Percentiles rank a stretch among this genome's conserved stretches.
phyloP scores from a whole-genome alignment of 2,113 vertebrate species.

The Laticauda laticaudata region DNA sequence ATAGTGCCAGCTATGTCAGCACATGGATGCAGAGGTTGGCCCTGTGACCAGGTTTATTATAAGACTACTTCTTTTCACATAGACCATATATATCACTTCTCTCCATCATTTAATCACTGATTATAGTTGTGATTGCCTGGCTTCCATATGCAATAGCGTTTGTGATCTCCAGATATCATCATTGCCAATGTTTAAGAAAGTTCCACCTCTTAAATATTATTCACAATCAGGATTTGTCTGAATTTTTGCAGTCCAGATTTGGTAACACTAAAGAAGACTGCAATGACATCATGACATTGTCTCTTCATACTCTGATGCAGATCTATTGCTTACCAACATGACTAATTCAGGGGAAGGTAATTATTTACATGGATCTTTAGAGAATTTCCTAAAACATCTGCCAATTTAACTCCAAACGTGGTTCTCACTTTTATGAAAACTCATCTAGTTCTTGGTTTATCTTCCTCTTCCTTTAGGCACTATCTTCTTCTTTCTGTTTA shows the following conservation, averaged over 20 bases:
- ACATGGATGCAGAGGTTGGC: neutral
- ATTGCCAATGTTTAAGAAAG: neutral
- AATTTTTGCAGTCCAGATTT: neutral
- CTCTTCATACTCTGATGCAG: neutral
- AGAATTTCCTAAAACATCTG: neutral
- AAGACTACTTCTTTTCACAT: neutral
- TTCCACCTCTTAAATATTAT: neutral
- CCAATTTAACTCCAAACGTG: neutral
- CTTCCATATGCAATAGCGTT: neutral
- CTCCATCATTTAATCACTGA: neutral
- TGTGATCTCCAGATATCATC: neutral
- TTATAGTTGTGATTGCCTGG: neutral
- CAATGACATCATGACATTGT: neutral
- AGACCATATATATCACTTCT: neutral
- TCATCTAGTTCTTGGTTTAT: neutral
- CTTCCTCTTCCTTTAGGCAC: neutral
- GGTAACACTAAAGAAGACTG: neutral
- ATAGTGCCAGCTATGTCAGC: neutral
- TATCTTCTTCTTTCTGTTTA: neutral
- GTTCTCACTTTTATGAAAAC: neutral
- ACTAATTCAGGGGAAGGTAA: neutral
- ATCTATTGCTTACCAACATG: neutral
- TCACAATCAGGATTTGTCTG: neutral
- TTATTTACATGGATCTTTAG: neutral
- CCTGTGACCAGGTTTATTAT: neutral